Evolutionary conservation across 2,113 vertebrate species (phyloP).

Genomic region (Paratilapia polleni): DNA sequence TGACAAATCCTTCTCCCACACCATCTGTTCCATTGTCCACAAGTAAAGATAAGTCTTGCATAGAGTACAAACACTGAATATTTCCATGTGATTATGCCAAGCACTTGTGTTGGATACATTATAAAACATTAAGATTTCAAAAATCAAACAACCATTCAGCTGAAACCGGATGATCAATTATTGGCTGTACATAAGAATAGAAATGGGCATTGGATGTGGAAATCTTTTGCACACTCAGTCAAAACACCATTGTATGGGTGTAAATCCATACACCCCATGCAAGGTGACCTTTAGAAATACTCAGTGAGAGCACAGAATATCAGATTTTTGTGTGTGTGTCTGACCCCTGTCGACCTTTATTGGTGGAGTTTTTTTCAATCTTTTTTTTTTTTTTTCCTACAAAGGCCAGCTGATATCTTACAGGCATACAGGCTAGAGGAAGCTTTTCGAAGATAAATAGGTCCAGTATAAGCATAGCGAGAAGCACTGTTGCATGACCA

Average conservation of each 20-base stretch:
- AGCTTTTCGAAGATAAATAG: conserved; percentile 14
- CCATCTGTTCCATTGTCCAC: conserved; percentile 76
- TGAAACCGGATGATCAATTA: conserved; percentile 39
- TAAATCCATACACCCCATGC: conserved; percentile 31
- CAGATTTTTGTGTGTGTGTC: conserved; percentile 30
- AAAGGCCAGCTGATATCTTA: conserved; percentile 49
- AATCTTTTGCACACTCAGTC: not conserved
- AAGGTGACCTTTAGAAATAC: conserved; percentile 71
- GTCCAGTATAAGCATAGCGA: not conserved
- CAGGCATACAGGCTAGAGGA: not conserved
- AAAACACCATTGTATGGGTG: conserved; percentile 11
- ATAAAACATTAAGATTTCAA: conserved; percentile 50
- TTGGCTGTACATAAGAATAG: not conserved
- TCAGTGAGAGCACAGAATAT: conserved; percentile 39
- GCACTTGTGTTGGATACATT: conserved; percentile 45
- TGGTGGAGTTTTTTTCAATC: not conserved
- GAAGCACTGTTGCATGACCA: conserved; percentile 42
- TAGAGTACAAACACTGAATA: conserved; percentile 48
- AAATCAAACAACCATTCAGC: conserved; percentile 28
- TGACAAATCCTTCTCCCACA: conserved; percentile 74
- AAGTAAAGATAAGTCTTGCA: conserved; percentile 75
- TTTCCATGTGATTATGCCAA: conserved; percentile 44
- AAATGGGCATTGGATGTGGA: not conserved
- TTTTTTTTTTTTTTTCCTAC: conserved; percentile 6
- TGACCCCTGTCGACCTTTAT: conserved; percentile 62